Percentiles rank a stretch among this genome's conserved stretches.
These are phyloP conservation scores for Plecturocebus donacophilus DNA, from an alignment of 2,113 vertebrate species.

Conservation along the genomic window DNA sequence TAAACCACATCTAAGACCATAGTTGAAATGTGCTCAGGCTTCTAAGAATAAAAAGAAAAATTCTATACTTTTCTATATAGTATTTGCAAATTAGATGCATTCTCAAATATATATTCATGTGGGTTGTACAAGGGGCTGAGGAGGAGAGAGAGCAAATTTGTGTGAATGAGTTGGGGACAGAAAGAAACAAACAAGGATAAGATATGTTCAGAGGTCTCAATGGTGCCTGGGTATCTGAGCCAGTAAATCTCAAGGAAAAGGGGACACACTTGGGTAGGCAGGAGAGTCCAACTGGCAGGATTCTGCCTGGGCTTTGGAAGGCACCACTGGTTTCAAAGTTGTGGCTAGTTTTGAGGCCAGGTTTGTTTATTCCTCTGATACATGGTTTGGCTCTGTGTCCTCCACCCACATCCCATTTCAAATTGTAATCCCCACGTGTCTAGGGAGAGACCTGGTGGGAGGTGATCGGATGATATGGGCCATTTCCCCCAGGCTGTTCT, in stretches of 20 bases:
- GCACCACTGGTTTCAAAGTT: not conserved
- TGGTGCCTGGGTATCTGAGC: no score
- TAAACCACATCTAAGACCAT: not conserved
- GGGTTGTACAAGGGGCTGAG: not conserved
- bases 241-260: not conserved
- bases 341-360: not conserved
- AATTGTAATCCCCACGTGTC: no score
- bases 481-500: no score
- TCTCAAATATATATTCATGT: not conserved
- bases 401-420: no score
- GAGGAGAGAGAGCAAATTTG: not conserved
- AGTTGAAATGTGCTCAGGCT: not conserved
- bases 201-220: not conserved
- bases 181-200: not conserved
- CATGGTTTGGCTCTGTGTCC: no score
- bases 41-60: not conserved
- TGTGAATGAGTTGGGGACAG: no score
- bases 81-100: not conserved
- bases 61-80: not conserved
- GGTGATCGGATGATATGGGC: no score
- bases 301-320: fast-evolving
- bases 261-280: fast-evolving
- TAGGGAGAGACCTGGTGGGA: no score
- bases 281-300: fast-evolving
- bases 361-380: not conserved